Evolutionary conservation across 2,888 invertebrate genomes (phyloP).

Genomic region (Diloba caeruleocephala): DNA sequence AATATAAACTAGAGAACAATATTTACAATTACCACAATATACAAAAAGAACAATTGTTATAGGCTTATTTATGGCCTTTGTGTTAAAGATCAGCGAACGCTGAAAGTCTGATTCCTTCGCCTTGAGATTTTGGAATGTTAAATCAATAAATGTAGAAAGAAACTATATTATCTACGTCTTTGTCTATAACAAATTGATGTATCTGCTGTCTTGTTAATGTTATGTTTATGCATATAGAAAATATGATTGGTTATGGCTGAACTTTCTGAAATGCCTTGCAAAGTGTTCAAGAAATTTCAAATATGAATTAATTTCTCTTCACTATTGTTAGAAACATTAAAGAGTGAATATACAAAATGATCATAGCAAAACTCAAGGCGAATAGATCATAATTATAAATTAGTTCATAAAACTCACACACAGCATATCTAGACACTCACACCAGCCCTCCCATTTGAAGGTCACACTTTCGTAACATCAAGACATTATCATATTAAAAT

Average conservation of each 20-base stretch:
- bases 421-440: slow-evolving; percentile 21
- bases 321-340: no score
- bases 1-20: slow-evolving; percentile 72
- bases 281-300: no score
- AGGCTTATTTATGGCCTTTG: slow-evolving; percentile 47
- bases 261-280: no score
- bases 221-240: no score
- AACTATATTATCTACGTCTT: no score
- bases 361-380: slow-evolving; percentile 33
- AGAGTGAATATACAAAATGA: no score
- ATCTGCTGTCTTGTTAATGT: no score
- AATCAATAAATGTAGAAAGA: not conserved
- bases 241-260: no score
- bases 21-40: slow-evolving; percentile 79
- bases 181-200: no score
- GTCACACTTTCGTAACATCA: slow-evolving; percentile 15
- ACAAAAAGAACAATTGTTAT: slow-evolving; percentile 60
- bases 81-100: slow-evolving; percentile 36
- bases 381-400: slow-evolving; percentile 41
- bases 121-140: slow-evolving; percentile 21
- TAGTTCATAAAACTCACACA: slow-evolving; percentile 43
- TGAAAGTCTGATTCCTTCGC: slow-evolving; percentile 14
- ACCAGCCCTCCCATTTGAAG: slow-evolving; percentile 29
- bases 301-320: no score
- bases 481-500: slow-evolving; percentile 8